Evolutionary conservation across 2,113 vertebrate species (phyloP), one percentile per base, ranked within the genome.

Genomic region (Atrichornis clamosus): DNA sequence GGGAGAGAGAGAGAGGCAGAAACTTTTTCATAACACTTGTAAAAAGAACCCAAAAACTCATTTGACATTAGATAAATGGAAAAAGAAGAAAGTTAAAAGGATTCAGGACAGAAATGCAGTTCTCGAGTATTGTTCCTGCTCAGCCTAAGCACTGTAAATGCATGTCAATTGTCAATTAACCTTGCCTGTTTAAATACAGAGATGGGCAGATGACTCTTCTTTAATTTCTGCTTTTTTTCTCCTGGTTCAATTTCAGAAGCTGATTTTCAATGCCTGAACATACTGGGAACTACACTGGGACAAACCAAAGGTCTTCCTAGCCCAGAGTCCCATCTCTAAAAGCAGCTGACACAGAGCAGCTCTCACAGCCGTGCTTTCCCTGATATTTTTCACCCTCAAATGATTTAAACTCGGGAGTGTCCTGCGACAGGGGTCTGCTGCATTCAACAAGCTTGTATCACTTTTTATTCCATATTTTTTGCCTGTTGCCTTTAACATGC

Each of bases 121-220:
- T 67, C 79, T 96, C 82, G 78, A 95, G 84, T 67, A 90, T 92
- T 95, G 85, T 47, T 94, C 85, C 90, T 88, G 90, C 79, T 94
- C 79, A 88, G 87, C 58, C 81, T 90, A 74, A 91, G 92, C 84
- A 60, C 47, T 93, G 79, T 68, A 97, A 96, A 87, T 88, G 87
- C 78, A 93, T 93, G 95, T 93, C 94, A 96, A 92, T 84, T 97
- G 96, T 92, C 95, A 96, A 96, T 97, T 96, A 97, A 97, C 95
- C 96, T 86, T 92, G 79, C 59, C 83, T 95, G 64, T 86, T 95
- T 95, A 97, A 97, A 95, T 77, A 92, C 72, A 92, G 86, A 97
- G 94, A 97, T 81, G 92, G 80, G 86, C 91, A 95, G 90, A 95
- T 95, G 82, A 91, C 47, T 93, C 50, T 88, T 70, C 90, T 96